phyloP scores from a whole-genome alignment of 2,113 vertebrate genomes.

The Clupea harengus region DNA sequence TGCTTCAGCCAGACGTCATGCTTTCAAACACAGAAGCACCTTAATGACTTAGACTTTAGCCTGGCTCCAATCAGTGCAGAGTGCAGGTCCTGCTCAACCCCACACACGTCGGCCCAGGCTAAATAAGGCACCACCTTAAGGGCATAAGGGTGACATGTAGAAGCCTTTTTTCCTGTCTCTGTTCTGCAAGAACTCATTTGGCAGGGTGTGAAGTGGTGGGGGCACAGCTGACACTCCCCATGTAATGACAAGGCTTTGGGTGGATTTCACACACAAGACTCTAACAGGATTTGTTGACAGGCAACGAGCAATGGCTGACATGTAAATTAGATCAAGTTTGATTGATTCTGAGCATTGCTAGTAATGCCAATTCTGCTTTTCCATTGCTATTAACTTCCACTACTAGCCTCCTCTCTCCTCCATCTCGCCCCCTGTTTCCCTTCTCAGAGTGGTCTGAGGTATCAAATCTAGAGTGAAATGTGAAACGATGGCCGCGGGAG shows the following conservation, averaged over 20 bases:
- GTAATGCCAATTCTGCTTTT: not conserved
- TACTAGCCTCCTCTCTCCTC: not conserved
- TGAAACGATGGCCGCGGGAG: not conserved
- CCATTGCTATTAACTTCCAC: not conserved
- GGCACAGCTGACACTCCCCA: not conserved
- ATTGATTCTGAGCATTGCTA: not conserved
- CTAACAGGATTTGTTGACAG: not conserved
- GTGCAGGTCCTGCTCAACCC: not conserved
- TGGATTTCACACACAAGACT: not conserved
- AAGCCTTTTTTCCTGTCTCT: too few relatives aligned
- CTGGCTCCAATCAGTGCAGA: not conserved
- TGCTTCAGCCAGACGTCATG: not conserved
- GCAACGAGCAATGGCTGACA: not conserved
- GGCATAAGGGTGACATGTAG: not conserved
- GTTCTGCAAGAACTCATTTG: too few relatives aligned
- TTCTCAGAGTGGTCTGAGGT: not conserved
- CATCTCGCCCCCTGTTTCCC: not conserved
- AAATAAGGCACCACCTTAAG: not conserved
- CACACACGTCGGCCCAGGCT: not conserved
- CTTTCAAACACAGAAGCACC: not conserved
- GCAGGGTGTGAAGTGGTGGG: not conserved
- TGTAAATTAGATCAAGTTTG: not conserved
- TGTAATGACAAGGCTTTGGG: not conserved
- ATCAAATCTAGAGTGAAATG: not conserved
- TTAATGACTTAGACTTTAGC: conserved; percentile 12